A percentile compares a stretch with the other conserved stretches of the same genome.
Evolutionary conservation across 2,113 vertebrate genomes (phyloP).

Genomic region (Pluvianellus socialis): DNA sequence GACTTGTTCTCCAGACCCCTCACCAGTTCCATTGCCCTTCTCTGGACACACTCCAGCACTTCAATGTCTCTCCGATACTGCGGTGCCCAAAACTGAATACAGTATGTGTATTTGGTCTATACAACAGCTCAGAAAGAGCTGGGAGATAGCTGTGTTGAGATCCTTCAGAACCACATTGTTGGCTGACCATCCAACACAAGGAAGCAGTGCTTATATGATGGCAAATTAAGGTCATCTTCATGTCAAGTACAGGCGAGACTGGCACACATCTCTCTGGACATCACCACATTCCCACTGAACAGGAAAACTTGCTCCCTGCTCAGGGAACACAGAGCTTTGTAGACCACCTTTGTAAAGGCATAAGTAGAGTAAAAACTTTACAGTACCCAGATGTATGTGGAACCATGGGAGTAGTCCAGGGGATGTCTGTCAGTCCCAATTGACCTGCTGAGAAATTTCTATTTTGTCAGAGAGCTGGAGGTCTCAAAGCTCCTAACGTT

Average conservation of each 20-base stretch:
- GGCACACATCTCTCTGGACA: not conserved
- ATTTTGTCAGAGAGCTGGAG: not conserved
- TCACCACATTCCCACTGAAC: not conserved
- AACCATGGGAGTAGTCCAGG: not conserved
- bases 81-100: no score
- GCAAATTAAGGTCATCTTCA: not conserved
- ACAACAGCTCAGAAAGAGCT: not conserved
- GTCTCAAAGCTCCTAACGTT: not conserved
- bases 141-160: not conserved
- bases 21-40: no score
- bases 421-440: not conserved
- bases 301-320: not conserved
- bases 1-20: no score
- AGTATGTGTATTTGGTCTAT: not conserved
- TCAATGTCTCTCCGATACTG: no score
- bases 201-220: not conserved
- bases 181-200: not conserved
- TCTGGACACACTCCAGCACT: no score
- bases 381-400: not conserved
- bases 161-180: not conserved
- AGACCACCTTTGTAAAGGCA: not conserved
- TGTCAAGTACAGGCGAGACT: not conserved
- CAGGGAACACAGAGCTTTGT: not conserved
- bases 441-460: not conserved
- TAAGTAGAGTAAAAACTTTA: not conserved